Conservation (phyloP, 2,113 vertebrate species). For the Acanthochromis polyacanthus region DNA sequence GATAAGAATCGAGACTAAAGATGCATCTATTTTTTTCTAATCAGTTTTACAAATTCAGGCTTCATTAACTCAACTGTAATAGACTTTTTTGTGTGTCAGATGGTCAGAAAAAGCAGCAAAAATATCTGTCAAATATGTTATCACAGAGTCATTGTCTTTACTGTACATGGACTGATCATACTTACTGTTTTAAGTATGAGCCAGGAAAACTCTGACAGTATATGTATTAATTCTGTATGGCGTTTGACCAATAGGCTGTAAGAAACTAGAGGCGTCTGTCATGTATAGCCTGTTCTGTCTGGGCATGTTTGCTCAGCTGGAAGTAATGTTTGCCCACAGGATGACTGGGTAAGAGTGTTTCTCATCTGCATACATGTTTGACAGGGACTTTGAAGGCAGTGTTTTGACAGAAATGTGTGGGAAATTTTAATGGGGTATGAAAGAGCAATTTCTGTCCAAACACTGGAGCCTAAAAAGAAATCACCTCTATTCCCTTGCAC, state of each 20-base stretch:
- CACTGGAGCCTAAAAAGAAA: slow-evolving; percentile 49
- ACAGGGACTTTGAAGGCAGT: slow-evolving; percentile 77
- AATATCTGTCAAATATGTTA: too few relatives aligned
- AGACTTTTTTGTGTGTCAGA: too few relatives aligned
- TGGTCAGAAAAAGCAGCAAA: too few relatives aligned
- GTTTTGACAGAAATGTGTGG: slow-evolving; percentile 80
- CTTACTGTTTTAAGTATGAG: too few relatives aligned
- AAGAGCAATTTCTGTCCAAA: slow-evolving; percentile 73
- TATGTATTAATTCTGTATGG: slow-evolving; percentile 45
- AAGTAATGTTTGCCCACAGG: slow-evolving; percentile 77
- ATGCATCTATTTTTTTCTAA: too few relatives aligned
- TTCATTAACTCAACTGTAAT: too few relatives aligned
- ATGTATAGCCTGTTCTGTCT: slow-evolving; percentile 73
- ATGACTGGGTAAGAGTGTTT: slow-evolving; percentile 75
- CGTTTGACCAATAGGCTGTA: slow-evolving; percentile 60
- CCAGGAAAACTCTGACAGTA: background rate
- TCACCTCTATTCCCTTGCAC: slow-evolving; percentile 29
- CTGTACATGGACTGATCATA: too few relatives aligned
- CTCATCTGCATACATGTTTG: slow-evolving; percentile 78
- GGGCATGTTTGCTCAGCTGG: slow-evolving; percentile 82
- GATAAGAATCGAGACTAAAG: too few relatives aligned
- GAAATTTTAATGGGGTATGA: slow-evolving; percentile 76
- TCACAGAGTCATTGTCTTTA: too few relatives aligned
- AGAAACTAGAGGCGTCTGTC: slow-evolving; percentile 67
- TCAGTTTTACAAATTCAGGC: too few relatives aligned